Conservation (phyloP, 1,140 invertebrate genomes). For the Heliothis subflexa region DNA sequence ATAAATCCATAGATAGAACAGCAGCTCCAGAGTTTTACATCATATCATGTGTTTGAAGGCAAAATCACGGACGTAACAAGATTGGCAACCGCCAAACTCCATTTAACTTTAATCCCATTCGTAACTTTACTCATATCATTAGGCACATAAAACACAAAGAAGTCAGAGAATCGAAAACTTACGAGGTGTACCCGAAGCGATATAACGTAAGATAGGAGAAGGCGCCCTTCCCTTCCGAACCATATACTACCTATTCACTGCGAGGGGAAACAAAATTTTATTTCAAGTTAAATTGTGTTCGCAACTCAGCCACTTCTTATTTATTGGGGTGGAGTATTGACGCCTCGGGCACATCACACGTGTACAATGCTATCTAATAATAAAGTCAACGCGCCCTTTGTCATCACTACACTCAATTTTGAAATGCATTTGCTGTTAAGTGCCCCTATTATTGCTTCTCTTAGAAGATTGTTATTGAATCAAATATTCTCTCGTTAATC, state of each 20-base stretch:
- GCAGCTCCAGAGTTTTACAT: neutral
- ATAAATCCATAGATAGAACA: no score
- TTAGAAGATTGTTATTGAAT: constrained; percentile 39
- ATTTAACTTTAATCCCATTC: constrained; percentile 62
- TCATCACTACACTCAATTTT: constrained; percentile 64
- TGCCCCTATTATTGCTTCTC: constrained; percentile 45
- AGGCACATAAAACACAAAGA: constrained; percentile 73
- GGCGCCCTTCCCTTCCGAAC: constrained; percentile 68
- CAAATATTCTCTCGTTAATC: constrained; percentile 27
- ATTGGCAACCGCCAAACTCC: constrained; percentile 46
- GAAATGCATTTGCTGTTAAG: constrained; percentile 58
- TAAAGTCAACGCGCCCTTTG: constrained; percentile 65
- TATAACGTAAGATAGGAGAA: constrained; percentile 72
- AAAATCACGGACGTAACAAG: constrained; percentile 41
- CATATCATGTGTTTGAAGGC: neutral
- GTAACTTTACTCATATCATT: constrained; percentile 68
- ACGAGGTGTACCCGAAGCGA: constrained; percentile 70
- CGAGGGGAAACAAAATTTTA: constrained; percentile 80
- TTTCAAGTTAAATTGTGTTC: constrained; percentile 84
- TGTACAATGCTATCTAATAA: constrained; percentile 64
- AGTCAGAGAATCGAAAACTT: constrained; percentile 75
- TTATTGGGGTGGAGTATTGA: constrained; percentile 70
- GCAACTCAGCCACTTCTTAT: constrained; percentile 76
- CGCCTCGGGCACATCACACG: constrained; percentile 53
- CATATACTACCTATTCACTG: constrained; percentile 79